phyloP scores from a whole-genome alignment of 2,888 invertebrate genomes.

The Dorcus hopei region DNA sequence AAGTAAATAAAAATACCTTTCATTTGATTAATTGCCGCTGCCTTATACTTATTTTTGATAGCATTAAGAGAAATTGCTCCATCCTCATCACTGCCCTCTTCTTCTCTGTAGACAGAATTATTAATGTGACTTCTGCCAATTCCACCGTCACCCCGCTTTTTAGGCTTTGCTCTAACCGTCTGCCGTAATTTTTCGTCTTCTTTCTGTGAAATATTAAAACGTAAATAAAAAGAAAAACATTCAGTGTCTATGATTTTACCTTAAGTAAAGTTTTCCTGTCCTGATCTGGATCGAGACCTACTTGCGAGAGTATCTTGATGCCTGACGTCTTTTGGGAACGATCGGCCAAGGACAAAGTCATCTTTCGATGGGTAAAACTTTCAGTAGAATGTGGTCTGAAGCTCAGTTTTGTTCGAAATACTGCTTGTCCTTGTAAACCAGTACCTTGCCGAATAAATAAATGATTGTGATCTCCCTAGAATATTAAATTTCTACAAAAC shows the following conservation, averaged over 20 bases:
- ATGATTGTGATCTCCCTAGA: slow-evolving; percentile 92
- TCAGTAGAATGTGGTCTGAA: slow-evolving; percentile 99
- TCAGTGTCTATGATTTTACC: slow-evolving; percentile 51
- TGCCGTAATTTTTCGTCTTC: slow-evolving; percentile 95
- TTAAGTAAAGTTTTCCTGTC: slow-evolving; percentile 88
- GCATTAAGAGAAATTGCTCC: slow-evolving; percentile 89
- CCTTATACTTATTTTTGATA: slow-evolving; percentile 92
- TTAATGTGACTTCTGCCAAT: slow-evolving; percentile 44
- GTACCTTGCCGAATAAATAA: slow-evolving; percentile 97
- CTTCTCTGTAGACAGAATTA: slow-evolving; percentile 57
- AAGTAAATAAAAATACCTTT: slow-evolving; percentile 43
- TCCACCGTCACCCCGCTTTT: slow-evolving; percentile 42
- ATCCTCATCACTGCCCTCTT: slow-evolving; percentile 91
- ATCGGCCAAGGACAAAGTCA: slow-evolving; percentile 96
- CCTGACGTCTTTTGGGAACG: slow-evolving; percentile 89
- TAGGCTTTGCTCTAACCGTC: slow-evolving; percentile 59
- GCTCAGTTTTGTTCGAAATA: slow-evolving; percentile 93
- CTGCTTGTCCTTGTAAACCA: slow-evolving; percentile 95
- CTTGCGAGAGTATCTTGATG: slow-evolving; percentile 93
- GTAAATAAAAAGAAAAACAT: slow-evolving; percentile 4
- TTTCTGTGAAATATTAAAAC: slow-evolving; percentile 58
- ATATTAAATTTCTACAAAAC: neutral
- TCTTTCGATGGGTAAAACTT: slow-evolving; percentile 97
- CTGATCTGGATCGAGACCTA: slow-evolving; percentile 91
- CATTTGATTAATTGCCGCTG: slow-evolving; percentile 43